Evolutionary conservation across 2,113 vertebrate species (phyloP).

Genomic region (Peromyscus leucopus): DNA sequence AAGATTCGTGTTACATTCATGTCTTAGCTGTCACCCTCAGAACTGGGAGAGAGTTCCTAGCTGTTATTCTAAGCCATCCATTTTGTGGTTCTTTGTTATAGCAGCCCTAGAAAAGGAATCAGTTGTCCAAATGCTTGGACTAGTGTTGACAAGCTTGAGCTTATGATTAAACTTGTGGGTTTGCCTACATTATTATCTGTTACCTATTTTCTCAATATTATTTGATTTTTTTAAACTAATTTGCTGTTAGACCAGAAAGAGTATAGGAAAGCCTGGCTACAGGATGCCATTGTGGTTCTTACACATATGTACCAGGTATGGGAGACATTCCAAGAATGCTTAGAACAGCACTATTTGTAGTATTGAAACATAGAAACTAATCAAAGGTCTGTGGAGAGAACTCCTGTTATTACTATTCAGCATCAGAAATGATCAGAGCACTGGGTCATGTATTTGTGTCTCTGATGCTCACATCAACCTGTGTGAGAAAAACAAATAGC

Average conservation of each 20-base stretch:
- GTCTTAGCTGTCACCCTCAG: not conserved
- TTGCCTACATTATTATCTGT: constrained; percentile 24
- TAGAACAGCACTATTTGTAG: not conserved
- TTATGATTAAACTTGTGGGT: constrained; percentile 6
- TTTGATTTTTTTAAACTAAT: not conserved
- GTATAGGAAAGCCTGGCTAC: not conserved
- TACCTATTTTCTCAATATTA: not conserved
- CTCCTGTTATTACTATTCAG: not conserved
- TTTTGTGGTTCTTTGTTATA: constrained; percentile 19
- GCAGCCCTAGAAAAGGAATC: not conserved
- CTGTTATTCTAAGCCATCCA: not conserved
- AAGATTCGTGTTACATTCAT: no score
- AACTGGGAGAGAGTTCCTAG: not conserved
- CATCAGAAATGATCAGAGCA: not conserved
- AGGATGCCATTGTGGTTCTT: not conserved
- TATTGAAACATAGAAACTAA: not conserved
- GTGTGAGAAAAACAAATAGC: not conserved
- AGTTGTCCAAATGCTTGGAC: not conserved
- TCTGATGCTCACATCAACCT: not conserved
- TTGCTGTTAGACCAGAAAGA: constrained; percentile 19
- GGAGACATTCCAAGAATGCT: not conserved
- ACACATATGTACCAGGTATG: not conserved
- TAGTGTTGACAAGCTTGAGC: not conserved
- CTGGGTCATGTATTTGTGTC: no score
- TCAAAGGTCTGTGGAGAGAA: not conserved